A percentile compares a stretch with the other conserved stretches of the same genome.
Conservation (phyloP, 2,797 vertebrate species). For the Acanthiza pusilla region DNA sequence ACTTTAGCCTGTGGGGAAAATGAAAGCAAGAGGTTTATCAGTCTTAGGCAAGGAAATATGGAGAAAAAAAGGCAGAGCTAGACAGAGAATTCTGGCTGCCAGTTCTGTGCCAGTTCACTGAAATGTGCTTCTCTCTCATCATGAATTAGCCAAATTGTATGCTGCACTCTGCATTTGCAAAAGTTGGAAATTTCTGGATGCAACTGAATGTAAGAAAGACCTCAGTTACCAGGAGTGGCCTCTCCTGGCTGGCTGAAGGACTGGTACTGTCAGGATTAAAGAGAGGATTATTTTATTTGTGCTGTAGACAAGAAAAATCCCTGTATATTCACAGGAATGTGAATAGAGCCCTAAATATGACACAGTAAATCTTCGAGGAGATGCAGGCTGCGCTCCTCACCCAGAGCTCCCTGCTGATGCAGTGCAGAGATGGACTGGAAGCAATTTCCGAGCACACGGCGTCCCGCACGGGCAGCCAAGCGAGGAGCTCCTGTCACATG, state of each 20-base stretch:
- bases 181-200: background rate
- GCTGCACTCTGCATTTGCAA: background rate
- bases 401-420: constrained; percentile 15
- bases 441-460: background rate
- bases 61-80: background rate
- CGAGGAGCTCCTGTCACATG: background rate
- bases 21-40: background rate
- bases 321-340: constrained; percentile 15
- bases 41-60: background rate
- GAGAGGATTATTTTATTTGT: background rate
- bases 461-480: constrained; percentile 1
- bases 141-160: background rate
- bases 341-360: background rate
- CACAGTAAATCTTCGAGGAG: background rate
- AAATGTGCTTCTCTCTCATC: background rate
- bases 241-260: background rate
- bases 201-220: background rate
- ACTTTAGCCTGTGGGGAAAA: background rate
- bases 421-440: background rate
- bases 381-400: background rate
- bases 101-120: background rate
- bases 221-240: background rate
- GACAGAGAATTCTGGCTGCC: background rate
- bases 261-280: background rate
- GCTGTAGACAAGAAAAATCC: constrained; percentile 5